Conservation (phyloP, 2,797 vertebrate genomes). For the Aldrovandia affinis region DNA sequence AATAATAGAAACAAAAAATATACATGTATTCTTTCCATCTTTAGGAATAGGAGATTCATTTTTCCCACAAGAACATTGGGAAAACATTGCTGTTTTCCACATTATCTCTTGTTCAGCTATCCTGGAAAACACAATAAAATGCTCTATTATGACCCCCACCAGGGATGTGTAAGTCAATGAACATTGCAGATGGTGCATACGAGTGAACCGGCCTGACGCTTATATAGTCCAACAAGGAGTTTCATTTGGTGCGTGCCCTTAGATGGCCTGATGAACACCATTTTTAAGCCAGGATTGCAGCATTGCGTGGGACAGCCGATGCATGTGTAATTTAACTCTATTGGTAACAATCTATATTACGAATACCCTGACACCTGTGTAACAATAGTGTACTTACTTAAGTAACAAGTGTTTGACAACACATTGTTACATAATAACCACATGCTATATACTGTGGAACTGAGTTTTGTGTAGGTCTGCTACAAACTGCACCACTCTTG, state of each 20-base stretch:
- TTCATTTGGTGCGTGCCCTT: background rate
- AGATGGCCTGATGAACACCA: background rate
- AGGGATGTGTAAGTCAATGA: background rate
- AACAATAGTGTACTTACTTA: background rate
- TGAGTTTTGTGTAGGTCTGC: background rate
- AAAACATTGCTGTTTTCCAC: conserved; percentile 14
- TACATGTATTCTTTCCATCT: too few species aligned
- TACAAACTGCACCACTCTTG: background rate
- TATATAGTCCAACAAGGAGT: background rate
- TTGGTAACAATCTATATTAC: background rate
- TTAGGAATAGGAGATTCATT: background rate
- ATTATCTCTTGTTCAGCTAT: background rate
- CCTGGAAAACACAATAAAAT: background rate
- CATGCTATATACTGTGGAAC: background rate
- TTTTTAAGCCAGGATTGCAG: background rate
- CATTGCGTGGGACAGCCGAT: background rate
- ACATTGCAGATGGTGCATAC: background rate
- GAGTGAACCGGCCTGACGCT: background rate
- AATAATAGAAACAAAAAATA: too few species aligned
- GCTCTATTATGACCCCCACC: background rate
- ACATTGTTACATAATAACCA: background rate
- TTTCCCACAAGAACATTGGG: background rate
- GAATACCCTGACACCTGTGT: background rate
- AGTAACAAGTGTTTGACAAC: background rate
- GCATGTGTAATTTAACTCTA: too few species aligned